Base-by-base conservation (phyloP, 1,140 invertebrate genomes). In the Drosophila teissieri region DNA sequence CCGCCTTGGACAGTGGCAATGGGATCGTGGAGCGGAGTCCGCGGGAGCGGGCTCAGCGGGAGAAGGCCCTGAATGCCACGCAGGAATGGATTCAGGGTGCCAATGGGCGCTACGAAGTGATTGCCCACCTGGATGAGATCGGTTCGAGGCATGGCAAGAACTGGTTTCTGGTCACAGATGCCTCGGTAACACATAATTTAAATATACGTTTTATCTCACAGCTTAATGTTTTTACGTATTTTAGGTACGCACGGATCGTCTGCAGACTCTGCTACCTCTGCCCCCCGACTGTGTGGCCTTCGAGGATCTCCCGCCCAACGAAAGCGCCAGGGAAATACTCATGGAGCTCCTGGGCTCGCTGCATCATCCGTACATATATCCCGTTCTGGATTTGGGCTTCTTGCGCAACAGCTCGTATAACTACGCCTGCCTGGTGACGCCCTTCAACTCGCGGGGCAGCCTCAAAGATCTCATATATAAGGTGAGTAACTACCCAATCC, bases 361-460 rank as follows among this genome's bases (percentile, higher is more conserved):
- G 6, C 97, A 98, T 92, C 97, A 98, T 93, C 97, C 97, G 0
- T 98, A 98, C 91, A 96, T 98, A 57, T 97, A 97, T 92, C 97
- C 97, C 0, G 95, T 98, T 2, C 93, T 98, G 48, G 97, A 98
- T 86, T 93, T 98, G 60, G 97, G 97, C 70, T 92, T 94, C 63
- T 93, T 93, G 56, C 94, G 95, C 58, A 93, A 92, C 67, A 93
- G 93, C 58, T 86, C 91, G 34, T 92, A 94, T 74, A 92, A 93
- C 70, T 94, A 95, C 92, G 94, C 95, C 7, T 94, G 97, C 19
- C 93, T 96, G 11, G 95, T 98, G 2, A 95, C 96, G 72, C 97
- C 97, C 0, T 96, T 97, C 65, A 97, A 97, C 90, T 94, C 95
- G 15, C 94, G 95, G 76, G 97, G 97, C 42, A 98, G 96, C 76